Percentiles rank a stretch among this genome's conserved stretches.
These are phyloP conservation scores for Perognathus longimembris DNA, from an alignment of 2,113 vertebrate genomes.

Conservation along the genomic window DNA sequence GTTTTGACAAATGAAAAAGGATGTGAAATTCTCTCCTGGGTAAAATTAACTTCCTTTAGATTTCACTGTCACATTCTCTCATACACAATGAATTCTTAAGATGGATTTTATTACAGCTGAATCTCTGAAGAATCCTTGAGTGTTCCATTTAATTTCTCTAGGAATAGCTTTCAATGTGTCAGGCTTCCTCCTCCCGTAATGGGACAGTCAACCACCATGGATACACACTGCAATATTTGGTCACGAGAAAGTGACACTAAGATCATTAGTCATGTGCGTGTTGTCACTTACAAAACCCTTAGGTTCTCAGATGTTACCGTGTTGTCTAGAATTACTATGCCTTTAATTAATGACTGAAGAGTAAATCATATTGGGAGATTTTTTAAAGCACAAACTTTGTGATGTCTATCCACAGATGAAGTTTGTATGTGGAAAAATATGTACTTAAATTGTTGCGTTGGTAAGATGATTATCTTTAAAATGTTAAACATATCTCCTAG, in stretches of 20 bases:
- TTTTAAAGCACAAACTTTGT: slow-evolving; percentile 48
- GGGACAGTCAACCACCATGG: background rate
- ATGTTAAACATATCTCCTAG: slow-evolving; percentile 29
- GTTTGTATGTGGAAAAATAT: slow-evolving; percentile 11
- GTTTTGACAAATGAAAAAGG: slow-evolving; percentile 44
- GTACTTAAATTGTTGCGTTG: background rate
- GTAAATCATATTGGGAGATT: slow-evolving; percentile 14
- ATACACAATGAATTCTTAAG: slow-evolving; percentile 49
- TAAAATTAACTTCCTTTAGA: slow-evolving; percentile 43
- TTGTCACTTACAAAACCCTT: background rate
- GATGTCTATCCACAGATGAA: background rate
- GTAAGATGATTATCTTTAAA: slow-evolving; percentile 51
- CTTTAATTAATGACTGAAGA: slow-evolving; percentile 44
- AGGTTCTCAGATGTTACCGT: slow-evolving; percentile 42
- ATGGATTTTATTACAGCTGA: slow-evolving; percentile 48
- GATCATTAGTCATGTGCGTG: slow-evolving; percentile 20
- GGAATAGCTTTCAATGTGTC: slow-evolving; percentile 17
- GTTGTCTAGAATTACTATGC: slow-evolving; percentile 11
- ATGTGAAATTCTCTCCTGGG: slow-evolving; percentile 23
- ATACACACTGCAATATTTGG: background rate
- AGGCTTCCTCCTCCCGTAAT: slow-evolving; percentile 8
- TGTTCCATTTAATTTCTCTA: slow-evolving; percentile 44
- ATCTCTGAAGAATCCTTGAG: slow-evolving; percentile 47
- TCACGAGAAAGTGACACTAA: background rate
- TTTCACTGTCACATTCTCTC: slow-evolving; percentile 42